These are phyloP conservation scores for Brachionus calyciflorus DNA, from an alignment of 1,140 invertebrate species.

Conservation along the genomic window DNA sequence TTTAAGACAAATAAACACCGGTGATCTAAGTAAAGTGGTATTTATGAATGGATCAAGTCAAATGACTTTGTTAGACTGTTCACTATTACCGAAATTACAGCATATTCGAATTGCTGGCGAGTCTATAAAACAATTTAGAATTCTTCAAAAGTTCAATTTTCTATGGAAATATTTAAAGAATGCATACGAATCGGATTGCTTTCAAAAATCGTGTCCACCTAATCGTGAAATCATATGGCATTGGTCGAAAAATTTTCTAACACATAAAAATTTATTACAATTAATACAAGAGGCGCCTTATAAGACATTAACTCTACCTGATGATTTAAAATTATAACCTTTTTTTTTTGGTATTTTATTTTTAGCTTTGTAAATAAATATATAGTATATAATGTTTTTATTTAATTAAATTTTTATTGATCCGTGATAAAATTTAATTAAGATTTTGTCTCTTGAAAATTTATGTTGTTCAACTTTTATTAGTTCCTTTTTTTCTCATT, in stretches of 20 bases:
- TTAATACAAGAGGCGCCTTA: conserved; percentile 32
- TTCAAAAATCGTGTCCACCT: conserved; percentile 66
- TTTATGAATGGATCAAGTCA: conserved; percentile 62
- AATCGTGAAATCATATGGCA: conserved; percentile 67
- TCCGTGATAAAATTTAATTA: too few species aligned
- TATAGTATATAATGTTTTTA: too few species aligned
- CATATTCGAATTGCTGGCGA: conserved; percentile 65
- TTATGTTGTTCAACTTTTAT: too few species aligned
- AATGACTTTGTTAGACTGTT: conserved; percentile 64
- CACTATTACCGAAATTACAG: conserved; percentile 66
- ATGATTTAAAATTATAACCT: conserved; percentile 13
- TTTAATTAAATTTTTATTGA: too few species aligned
- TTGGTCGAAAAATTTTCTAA: conserved; percentile 56
- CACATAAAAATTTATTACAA: conserved; percentile 35
- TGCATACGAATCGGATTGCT: conserved; percentile 65
- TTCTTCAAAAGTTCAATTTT: conserved; percentile 63
- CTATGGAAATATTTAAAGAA: conserved; percentile 67
- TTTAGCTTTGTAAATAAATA: conserved; percentile 24
- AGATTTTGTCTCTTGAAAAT: too few species aligned
- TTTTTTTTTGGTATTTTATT: background rate
- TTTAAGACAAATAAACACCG: conserved; percentile 51
- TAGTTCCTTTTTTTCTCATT: too few species aligned
- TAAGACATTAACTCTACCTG: conserved; percentile 18
- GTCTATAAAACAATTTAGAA: conserved; percentile 64
- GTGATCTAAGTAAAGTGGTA: conserved; percentile 48